Base-by-base conservation (phyloP, 2,797 vertebrate genomes). In the Galago senegalensis region DNA sequence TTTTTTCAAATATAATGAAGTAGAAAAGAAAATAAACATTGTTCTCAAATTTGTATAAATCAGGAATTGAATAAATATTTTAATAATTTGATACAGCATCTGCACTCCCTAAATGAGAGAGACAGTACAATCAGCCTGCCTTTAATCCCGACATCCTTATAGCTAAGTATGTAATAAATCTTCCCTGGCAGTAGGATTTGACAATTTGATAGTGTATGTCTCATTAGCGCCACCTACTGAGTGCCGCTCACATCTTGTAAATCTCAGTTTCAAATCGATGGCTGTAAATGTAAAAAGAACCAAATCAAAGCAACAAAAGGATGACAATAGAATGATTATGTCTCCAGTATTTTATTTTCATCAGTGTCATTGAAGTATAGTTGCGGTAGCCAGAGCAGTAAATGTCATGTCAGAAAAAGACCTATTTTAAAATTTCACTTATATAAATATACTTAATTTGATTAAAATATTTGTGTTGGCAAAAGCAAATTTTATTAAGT, bases 141-240 rank as follows among this genome's bases (percentile, higher is more conserved):
- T 88, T 95, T 93, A 88, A 27, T 20, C 34, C 9, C 49, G 43
- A 69, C 67, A 85, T 76, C 23, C 70, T 87, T 95, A 69, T 81
- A 80, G 53, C 73, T 80, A 23, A 67, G 53, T 93, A 73, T 49
- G 31, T 49, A 93, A 72, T 77, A 92, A 65, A 92, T 86, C 37
- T 43, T 87, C 37, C 5, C 4, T 2, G 16, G 69, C n/a, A 92
- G 77, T 20, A 73, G 93, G 29, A 67, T 25, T 53, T 67, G 25
- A 82, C 61, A 86, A 49, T 31, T 87, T 53, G 61, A 58, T 72
- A 87, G 46, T 96, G 76, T 10, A 0, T n/a, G 92, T 85, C 97
- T 97, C 97, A 93, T 72, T 98, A 97, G 97, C 23, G 18, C 97
- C 97, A 97, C 96, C 98, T 98, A 90, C 85, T 0, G 83, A 98